Base-by-base conservation (phyloP, 2,113 vertebrate genomes). In the Chroicocephalus ridibundus region DNA sequence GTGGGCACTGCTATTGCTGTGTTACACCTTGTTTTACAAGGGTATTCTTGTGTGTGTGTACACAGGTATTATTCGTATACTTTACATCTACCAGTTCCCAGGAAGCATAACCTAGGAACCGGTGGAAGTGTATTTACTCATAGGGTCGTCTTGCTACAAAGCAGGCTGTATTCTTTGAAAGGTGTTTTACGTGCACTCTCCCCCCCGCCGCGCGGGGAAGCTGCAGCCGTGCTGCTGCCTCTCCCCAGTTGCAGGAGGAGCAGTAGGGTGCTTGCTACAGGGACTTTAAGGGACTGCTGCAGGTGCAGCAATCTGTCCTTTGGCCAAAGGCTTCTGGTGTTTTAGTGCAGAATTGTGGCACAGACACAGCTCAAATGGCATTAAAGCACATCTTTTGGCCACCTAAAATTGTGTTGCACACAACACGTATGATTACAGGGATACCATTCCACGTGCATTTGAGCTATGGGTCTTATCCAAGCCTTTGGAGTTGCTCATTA, bases 401-500 rank as follows among this genome's bases (percentile, higher is more conserved):
- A 12, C 64, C 71, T 76, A 66, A 87, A 93, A 88, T 75, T 80
- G 65, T 36, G 38, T 87, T 86, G 51, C 42, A 44, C 24, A 22
- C 17, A 91, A 38, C 18, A 82, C 0, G 0, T 3, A 40, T 9
- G 34, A 60, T 60, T 84, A 79, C 36, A 27, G 17, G 21, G 54
- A 27, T 86, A 27, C 61, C 88, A 46, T 74, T 96, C 84, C 86
- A n/a, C 3, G 36, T 66, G 51, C 57, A 83, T 72, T 81, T 90
- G 91, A 97, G 78, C 69, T 88, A 62, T 91, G 60, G 5, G 5
- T 93, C 88, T 97, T 32, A 49, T 6, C 52, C 83, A 66, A 85
- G 32, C 57, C 70, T 57, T 90, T 90, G 79, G 69, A 94, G 69
- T n/a, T 82, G 32, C 77, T 97, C 74, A 83, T 96, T 97, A 94